phyloP scores from a whole-genome alignment of 92 coral and sea anemone species.

The Porites cylindrica region DNA sequence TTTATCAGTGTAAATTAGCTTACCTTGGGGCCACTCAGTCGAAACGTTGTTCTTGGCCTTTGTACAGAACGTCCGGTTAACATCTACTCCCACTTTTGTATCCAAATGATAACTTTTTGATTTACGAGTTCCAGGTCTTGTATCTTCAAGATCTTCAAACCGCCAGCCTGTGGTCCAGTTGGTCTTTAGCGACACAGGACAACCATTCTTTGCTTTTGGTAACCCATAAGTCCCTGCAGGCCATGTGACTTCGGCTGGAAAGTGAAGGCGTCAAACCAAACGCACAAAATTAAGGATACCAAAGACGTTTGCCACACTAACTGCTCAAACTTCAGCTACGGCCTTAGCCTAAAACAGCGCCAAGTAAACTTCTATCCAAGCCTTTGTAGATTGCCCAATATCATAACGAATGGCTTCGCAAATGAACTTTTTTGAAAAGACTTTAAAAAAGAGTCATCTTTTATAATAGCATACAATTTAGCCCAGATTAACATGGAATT shows the following conservation, averaged over 20 bases:
- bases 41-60: conserved; percentile 20
- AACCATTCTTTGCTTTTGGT: conserved; percentile 76
- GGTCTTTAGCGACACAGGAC: conserved; percentile 55
- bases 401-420: too few species aligned
- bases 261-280: too few species aligned
- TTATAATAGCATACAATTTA: too few species aligned
- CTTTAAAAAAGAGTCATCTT: too few species aligned
- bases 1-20: background rate
- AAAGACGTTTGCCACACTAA: too few species aligned
- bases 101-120: conserved; percentile 72
- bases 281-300: background rate
- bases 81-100: conserved; percentile 55
- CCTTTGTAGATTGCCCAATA: too few species aligned
- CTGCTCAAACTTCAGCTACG: too few species aligned
- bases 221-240: conserved; percentile 79
- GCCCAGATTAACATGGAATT: too few species aligned
- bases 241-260: conserved; percentile 44
- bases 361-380: too few species aligned
- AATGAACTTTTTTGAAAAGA: too few species aligned
- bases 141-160: conserved; percentile 77
- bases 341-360: too few species aligned
- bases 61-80: conserved; percentile 78
- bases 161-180: conserved; percentile 77
- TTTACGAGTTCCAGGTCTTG: conserved; percentile 43
- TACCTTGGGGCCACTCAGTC: conserved; percentile 54